These are phyloP conservation scores for Gallinago solitaria DNA, from an alignment of 2,797 vertebrate species.

Conservation along the genomic window DNA sequence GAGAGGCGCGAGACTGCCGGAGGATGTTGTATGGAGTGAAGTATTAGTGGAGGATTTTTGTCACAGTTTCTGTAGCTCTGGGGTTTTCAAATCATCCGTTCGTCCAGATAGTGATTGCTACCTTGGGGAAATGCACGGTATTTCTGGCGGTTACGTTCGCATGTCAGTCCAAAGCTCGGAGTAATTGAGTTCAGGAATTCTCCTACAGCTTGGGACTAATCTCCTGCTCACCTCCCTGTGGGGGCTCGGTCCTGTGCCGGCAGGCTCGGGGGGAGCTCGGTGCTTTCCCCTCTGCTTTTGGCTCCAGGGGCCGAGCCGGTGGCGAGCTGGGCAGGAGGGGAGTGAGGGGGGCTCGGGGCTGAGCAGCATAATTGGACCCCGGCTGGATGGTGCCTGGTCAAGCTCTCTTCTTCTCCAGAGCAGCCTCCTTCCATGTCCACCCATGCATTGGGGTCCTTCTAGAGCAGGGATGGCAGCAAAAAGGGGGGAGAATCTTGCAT, in stretches of 20 bases:
- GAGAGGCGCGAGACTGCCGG: fast-evolving
- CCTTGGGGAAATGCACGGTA: neutral
- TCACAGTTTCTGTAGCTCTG: neutral
- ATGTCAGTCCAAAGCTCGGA: neutral
- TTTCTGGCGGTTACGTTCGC: neutral
- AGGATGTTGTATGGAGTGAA: neutral
- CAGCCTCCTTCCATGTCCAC: too few species aligned
- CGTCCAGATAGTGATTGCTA: neutral
- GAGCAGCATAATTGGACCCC: fast-evolving
- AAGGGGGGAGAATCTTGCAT: neutral
- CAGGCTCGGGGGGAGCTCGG: fast-evolving
- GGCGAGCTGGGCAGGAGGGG: neutral
- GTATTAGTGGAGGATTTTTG: neutral
- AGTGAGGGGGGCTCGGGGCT: fast-evolving
- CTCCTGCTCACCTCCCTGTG: fast-evolving
- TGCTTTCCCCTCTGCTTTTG: neutral
- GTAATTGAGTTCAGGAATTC: neutral
- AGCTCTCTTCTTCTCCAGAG: neutral
- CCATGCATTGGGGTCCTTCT: neutral
- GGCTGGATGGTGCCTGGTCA: fast-evolving
- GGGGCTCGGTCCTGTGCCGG: fast-evolving
- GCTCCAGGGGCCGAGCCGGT: fast-evolving
- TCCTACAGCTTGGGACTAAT: neutral
- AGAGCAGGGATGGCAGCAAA: neutral
- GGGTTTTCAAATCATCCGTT: neutral